A percentile compares a stretch with the other conserved stretches of the same genome.
phyloP scores from a whole-genome alignment of 2,797 vertebrate species.

The Nannoperca australis region DNA sequence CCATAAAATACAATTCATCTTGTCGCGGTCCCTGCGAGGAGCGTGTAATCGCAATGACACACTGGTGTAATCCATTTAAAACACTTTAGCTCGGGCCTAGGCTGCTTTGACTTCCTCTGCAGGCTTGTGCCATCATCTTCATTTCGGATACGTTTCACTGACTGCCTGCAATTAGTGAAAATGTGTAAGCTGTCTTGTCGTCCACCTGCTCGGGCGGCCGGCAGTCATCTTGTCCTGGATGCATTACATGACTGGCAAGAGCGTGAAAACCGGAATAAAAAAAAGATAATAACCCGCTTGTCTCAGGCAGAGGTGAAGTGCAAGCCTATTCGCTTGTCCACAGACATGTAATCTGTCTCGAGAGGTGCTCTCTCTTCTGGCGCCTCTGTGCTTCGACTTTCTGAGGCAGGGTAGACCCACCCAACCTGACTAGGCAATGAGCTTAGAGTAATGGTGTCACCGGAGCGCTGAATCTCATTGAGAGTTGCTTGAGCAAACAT shows the following conservation, averaged over 20 bases:
- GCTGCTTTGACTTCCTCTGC: constrained; percentile 75
- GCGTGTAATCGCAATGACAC: constrained; percentile 86
- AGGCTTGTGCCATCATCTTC: constrained; percentile 68
- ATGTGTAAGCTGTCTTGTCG: constrained; percentile 69
- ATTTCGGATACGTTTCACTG: constrained; percentile 70
- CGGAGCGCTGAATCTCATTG: constrained; percentile 73
- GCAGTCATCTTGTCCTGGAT: constrained; percentile 64
- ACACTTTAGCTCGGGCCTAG: constrained; percentile 80
- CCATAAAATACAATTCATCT: constrained; percentile 82
- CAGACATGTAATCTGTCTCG: constrained; percentile 79
- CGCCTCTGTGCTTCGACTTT: constrained; percentile 65
- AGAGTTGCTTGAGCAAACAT: constrained; percentile 80
- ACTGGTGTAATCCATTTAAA: constrained; percentile 87
- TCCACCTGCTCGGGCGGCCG: constrained; percentile 73
- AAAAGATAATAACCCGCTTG: constrained; percentile 72
- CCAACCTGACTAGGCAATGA: constrained; percentile 73
- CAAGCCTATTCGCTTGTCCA: constrained; percentile 69
- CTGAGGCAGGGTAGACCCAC: constrained; percentile 53
- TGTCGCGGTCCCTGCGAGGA: constrained; percentile 76
- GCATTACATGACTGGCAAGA: constrained; percentile 70
- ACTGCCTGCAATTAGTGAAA: constrained; percentile 76
- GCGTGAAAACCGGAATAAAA: constrained; percentile 29
- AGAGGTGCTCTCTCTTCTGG: constrained; percentile 72
- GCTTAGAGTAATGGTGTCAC: constrained; percentile 79
- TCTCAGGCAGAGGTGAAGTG: constrained; percentile 70